phyloP scores from a whole-genome alignment of 2,888 invertebrate genomes.

The Dicyrtomina minuta region DNA sequence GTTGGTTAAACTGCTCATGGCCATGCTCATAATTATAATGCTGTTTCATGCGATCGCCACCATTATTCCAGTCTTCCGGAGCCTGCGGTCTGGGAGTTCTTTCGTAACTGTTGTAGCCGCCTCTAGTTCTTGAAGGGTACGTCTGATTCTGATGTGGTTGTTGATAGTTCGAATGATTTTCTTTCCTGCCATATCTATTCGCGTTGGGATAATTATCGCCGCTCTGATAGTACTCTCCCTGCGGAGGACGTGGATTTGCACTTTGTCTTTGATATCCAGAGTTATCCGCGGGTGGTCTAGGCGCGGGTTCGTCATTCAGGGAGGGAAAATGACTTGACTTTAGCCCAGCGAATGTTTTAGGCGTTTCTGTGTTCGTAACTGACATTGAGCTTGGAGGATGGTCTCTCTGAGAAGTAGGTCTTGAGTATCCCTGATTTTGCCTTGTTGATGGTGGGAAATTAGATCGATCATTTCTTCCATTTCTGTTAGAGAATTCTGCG shows the following conservation, averaged over 20 bases:
- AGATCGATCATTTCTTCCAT: constrained; percentile 1
- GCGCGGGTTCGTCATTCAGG: constrained; percentile 18
- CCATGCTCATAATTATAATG: neutral
- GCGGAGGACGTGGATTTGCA: neutral
- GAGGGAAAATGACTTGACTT: constrained; percentile 29
- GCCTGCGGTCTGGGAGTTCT: neutral
- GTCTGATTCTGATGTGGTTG: constrained; percentile 17
- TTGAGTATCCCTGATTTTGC: constrained; percentile 10
- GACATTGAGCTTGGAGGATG: neutral
- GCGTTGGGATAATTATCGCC: neutral
- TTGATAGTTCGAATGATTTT: neutral
- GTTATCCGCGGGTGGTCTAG: neutral
- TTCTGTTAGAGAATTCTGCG: neutral
- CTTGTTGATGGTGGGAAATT: constrained; percentile 4
- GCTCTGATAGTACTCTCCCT: neutral
- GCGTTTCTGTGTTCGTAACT: neutral
- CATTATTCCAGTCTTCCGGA: neutral
- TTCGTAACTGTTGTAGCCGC: constrained; percentile 13
- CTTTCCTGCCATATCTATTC: neutral
- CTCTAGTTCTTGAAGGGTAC: constrained; percentile 13
- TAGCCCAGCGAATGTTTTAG: constrained; percentile 13
- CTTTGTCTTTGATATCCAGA: neutral
- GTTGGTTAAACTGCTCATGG: constrained; percentile 14
- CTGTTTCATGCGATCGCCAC: constrained; percentile 7
- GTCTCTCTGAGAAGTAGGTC: constrained; percentile 3